Percentiles rank a stretch among this genome's conserved stretches.
phyloP scores from a whole-genome alignment of 2,888 invertebrate species.

The Lycophotia porphyrea region DNA sequence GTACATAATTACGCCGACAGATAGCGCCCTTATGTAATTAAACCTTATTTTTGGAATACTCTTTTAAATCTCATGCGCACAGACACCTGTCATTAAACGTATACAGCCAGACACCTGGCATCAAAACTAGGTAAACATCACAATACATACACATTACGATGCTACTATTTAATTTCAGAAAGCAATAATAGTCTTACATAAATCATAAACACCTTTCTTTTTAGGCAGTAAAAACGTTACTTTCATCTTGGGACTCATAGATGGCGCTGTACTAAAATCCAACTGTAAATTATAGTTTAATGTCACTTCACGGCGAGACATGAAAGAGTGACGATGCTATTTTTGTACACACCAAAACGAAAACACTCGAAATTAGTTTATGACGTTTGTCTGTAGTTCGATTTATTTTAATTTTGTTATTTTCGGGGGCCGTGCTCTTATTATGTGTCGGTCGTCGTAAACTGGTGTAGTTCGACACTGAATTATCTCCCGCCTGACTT shows the following conservation, averaged over 20 bases:
- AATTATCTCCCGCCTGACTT: constrained; percentile 83
- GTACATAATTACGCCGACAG: constrained; percentile 49
- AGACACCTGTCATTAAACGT: constrained; percentile 62
- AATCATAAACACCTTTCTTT: constrained; percentile 86
- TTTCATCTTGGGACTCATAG: constrained; percentile 84
- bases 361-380: constrained; percentile 90
- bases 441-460: constrained; percentile 83
- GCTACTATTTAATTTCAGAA: constrained; percentile 81
- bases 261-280: constrained; percentile 85
- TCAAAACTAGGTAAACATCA: constrained; percentile 61
- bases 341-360: constrained; percentile 88
- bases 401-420: constrained; percentile 90
- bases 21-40: constrained; percentile 58
- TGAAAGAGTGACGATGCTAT: constrained; percentile 90
- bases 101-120: constrained; percentile 63
- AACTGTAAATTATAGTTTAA: constrained; percentile 87
- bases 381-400: constrained; percentile 90
- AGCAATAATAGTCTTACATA: constrained; percentile 80
- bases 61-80: constrained; percentile 41
- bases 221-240: constrained; percentile 79
- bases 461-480: constrained; percentile 82
- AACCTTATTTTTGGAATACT: constrained; percentile 57
- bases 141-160: constrained; percentile 71
- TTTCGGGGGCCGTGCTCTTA: constrained; percentile 86
- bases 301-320: constrained; percentile 86